Conservation (phyloP, 1,140 invertebrate genomes). For the Tetramorium parvispinum region DNA sequence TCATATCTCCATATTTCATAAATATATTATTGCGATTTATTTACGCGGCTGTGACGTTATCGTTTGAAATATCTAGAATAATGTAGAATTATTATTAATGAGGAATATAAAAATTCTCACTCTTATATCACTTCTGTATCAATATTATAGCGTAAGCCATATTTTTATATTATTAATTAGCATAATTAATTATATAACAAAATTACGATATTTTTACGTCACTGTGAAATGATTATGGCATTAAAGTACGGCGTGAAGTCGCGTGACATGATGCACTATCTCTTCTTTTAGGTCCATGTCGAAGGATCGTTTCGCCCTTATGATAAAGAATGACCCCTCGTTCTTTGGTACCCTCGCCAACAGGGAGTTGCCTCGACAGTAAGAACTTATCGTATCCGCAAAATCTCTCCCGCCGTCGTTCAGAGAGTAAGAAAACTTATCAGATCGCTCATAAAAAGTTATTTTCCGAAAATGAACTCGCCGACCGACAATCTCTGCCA, state of each 20-base stretch:
- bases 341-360: slow-evolving; percentile 39
- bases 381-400: slow-evolving; percentile 62
- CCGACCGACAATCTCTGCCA: slow-evolving; percentile 35
- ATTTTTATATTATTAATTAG: neutral
- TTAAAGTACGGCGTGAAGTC: neutral
- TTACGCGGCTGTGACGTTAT: neutral
- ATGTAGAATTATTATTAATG: neutral
- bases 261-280: slow-evolving; percentile 24
- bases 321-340: slow-evolving; percentile 58
- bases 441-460: slow-evolving; percentile 74
- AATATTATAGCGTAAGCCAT: neutral
- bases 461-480: slow-evolving; percentile 76
- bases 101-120: neutral
- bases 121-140: neutral
- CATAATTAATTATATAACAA: neutral
- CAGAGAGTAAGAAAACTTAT: slow-evolving; percentile 65
- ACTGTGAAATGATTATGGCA: neutral
- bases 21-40: slow-evolving; percentile 23
- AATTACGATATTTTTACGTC: neutral
- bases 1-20: slow-evolving; percentile 16
- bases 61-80: neutral
- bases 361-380: slow-evolving; percentile 33
- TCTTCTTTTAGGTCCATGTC: neutral
- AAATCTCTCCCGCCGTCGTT: slow-evolving; percentile 55
- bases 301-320: slow-evolving; percentile 39